Conservation (phyloP, 2,797 vertebrate species). For the Rhinogobio ventralis region DNA sequence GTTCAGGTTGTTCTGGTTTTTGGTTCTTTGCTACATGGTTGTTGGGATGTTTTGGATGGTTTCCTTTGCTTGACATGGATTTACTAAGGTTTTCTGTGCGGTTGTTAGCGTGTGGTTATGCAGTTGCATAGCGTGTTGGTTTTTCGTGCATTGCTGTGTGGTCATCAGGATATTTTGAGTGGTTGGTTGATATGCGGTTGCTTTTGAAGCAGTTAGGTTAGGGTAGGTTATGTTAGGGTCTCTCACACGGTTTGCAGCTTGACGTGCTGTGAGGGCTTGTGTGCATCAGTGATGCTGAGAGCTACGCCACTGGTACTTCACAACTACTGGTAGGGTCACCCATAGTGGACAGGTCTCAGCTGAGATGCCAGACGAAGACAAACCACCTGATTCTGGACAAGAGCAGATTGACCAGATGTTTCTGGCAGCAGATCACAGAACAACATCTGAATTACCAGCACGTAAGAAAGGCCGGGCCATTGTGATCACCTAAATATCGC, state of each 20-base stretch:
- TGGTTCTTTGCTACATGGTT: not conserved
- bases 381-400: not conserved
- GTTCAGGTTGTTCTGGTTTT: not conserved
- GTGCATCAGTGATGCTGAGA: too few relatives aligned
- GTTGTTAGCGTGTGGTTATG: not conserved
- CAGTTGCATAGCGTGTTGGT: not conserved
- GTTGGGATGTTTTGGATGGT: not conserved
- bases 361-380: not conserved
- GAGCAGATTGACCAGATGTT: not conserved
- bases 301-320: too few relatives aligned
- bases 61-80: not conserved
- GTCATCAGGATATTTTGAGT: not conserved
- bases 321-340: too few relatives aligned
- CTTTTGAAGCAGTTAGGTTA: not conserved
- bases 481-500: not conserved
- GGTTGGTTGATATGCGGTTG: not conserved
- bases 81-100: not conserved
- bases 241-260: not conserved
- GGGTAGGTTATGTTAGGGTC: not conserved
- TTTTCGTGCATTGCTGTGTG: not conserved
- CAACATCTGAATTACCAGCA: not conserved
- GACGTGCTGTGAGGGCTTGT: too few relatives aligned
- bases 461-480: not conserved
- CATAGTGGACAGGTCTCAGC: too few relatives aligned
- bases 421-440: not conserved